A percentile compares a stretch with the other conserved stretches of the same genome.
Evolutionary conservation across 2,113 vertebrate species (phyloP).

Genomic region (Pterocles gutturalis): DNA sequence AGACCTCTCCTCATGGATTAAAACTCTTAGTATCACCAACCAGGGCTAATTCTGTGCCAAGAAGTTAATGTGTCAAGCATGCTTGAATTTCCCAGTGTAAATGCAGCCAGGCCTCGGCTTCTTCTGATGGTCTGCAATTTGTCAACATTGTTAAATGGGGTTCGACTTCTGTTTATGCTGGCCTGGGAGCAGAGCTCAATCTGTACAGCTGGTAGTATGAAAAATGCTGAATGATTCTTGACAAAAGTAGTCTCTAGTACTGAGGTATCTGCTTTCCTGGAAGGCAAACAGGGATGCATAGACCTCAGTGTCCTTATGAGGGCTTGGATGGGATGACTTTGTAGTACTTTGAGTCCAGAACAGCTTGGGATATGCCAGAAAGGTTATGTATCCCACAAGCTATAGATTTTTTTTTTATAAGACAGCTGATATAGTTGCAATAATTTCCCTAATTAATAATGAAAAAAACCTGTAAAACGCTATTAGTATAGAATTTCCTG

Average conservation of each 20-base stretch:
- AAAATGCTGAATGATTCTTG: neutral
- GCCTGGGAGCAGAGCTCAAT: neutral
- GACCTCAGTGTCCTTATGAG: neutral
- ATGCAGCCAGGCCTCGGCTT: neutral
- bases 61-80: neutral
- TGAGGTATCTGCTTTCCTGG: neutral
- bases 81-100: neutral
- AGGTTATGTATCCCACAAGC: neutral
- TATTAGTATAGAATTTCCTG: neutral
- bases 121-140: neutral
- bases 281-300: neutral
- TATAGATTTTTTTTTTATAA: neutral
- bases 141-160: neutral
- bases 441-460: neutral
- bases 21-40: neutral
- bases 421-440: neutral
- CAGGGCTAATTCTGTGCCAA: neutral
- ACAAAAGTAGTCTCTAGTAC: neutral
- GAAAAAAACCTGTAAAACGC: neutral
- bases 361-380: neutral
- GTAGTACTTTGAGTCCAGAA: neutral
- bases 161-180: neutral
- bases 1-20: neutral
- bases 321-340: neutral
- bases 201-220: neutral